Percentiles rank a stretch among this genome's conserved stretches.
Conservation (phyloP, 2,113 vertebrate genomes). For the Hystrix cristata region DNA sequence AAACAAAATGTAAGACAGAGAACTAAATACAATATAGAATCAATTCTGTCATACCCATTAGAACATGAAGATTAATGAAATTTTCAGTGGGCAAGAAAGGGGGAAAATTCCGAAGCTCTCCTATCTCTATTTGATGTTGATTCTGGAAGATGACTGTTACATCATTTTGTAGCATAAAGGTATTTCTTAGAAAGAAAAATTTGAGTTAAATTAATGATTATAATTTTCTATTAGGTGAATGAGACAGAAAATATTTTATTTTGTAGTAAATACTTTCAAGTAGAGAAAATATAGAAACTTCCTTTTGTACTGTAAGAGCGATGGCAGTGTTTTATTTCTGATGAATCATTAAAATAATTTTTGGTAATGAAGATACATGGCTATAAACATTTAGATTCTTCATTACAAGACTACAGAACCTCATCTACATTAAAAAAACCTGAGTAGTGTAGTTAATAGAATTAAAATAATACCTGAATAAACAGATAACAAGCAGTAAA, state of each 20-base stretch:
- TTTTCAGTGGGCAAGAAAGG: background rate
- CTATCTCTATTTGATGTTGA: background rate
- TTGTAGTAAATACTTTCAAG: conserved; percentile 44
- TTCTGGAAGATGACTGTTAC: background rate
- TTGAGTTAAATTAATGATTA: conserved; percentile 45
- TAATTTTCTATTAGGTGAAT: background rate
- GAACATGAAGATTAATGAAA: background rate
- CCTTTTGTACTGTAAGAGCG: background rate
- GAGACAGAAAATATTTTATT: conserved; percentile 39
- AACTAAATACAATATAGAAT: conserved; percentile 2
- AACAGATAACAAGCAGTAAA: background rate
- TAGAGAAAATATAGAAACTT: background rate
- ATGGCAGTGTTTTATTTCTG: conserved; percentile 33
- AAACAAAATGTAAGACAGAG: background rate
- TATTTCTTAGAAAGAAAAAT: conserved; percentile 6
- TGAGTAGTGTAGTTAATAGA: background rate
- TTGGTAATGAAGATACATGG: background rate
- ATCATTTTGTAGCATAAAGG: background rate
- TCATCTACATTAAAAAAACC: background rate
- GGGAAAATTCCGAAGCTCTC: background rate
- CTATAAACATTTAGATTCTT: background rate
- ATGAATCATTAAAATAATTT: background rate
- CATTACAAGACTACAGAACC: background rate
- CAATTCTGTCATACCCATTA: background rate
- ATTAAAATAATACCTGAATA: conserved; percentile 33